Evolutionary conservation across 2,797 vertebrate species (phyloP), one percentile per base, ranked within the genome.

Genomic region (Melanotaenia maccullochi): DNA sequence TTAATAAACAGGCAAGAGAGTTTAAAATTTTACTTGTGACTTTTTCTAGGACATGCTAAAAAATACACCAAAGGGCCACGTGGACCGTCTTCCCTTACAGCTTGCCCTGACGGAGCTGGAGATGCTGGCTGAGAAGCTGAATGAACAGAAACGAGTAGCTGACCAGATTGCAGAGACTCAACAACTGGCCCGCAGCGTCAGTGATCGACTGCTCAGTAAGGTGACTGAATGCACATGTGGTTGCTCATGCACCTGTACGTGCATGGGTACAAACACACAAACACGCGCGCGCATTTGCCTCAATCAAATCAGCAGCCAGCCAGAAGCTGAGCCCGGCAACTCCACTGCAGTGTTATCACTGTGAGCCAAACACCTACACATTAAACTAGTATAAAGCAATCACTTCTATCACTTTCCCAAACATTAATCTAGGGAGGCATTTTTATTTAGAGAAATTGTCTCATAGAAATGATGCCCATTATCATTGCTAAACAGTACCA

Each of bases 81-180:
- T 96, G 0, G 97, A 99, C 79, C 94, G 97, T 2, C 90, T 99
- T 36, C 96, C 96, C 0, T 95, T 99, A 75, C 97, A 99, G 89
- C 88, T 99, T 30, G 98, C 97, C 13, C 95, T 99, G 47, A 99
- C 98, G 0, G 97, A 99, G 90, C 94, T 99, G 92, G 98, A 99
- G 92, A 96, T 95, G 0, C 90, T 99, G 90, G 97, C 98, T 0
- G 97, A 98, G 94, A 97, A 97, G 77, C 94, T 99, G 76, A 99
- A 99, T 0, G 97, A 99, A 76, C 97, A 99, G 94, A 99, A 98
- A 70, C 95, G 97, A 3, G 83, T 97, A 64, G 97, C 97, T 0
- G 98, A 99, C 92, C 98, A 99, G 93, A 91, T 97, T 35, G 94
- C 96, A 0, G 97, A 99, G 84, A 98, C 97, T 69, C 96, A 97